Percentiles rank a stretch among this genome's conserved stretches.
These are phyloP conservation scores for Ptychodera flava DNA, from an alignment of 35 echinoderm and acorn worm genomes.

Conservation along the genomic window DNA sequence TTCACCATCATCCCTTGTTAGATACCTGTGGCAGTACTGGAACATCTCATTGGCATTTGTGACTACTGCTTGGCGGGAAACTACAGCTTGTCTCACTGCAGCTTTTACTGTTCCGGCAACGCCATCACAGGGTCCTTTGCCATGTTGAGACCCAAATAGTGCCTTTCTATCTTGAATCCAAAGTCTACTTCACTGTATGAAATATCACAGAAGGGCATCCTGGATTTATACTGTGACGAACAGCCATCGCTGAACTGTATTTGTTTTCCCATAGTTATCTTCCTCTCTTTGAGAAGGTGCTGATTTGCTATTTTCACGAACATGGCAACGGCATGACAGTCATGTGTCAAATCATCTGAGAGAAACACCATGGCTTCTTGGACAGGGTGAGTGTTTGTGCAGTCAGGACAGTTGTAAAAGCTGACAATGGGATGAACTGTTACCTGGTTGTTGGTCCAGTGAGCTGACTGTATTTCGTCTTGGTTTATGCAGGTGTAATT, in stretches of 20 bases:
- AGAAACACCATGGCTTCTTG: constrained; percentile 40
- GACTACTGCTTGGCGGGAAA: constrained; percentile 1
- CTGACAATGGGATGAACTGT: constrained; percentile 28
- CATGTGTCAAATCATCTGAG: constrained; percentile 36
- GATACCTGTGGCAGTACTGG: constrained; percentile 18
- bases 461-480: constrained; percentile 21
- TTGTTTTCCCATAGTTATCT: no score
- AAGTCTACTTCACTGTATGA: constrained; percentile 20
- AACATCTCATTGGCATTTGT: constrained; percentile 14
- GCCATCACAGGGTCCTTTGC: constrained; percentile 70
- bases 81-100: constrained; percentile 32
- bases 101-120: constrained; percentile 43
- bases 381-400: background rate
- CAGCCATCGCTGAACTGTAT: constrained; percentile 36
- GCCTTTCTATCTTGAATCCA: constrained; percentile 42
- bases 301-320: constrained; percentile 22
- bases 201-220: constrained; percentile 29
- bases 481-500: constrained; percentile 44
- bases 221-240: constrained; percentile 55
- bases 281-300: no score
- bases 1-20: no score
- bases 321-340: constrained; percentile 15
- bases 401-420: constrained; percentile 29
- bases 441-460: constrained; percentile 45
- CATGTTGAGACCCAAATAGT: constrained; percentile 66